Conservation (phyloP, 2,797 vertebrate species). For the Argentina silus region DNA sequence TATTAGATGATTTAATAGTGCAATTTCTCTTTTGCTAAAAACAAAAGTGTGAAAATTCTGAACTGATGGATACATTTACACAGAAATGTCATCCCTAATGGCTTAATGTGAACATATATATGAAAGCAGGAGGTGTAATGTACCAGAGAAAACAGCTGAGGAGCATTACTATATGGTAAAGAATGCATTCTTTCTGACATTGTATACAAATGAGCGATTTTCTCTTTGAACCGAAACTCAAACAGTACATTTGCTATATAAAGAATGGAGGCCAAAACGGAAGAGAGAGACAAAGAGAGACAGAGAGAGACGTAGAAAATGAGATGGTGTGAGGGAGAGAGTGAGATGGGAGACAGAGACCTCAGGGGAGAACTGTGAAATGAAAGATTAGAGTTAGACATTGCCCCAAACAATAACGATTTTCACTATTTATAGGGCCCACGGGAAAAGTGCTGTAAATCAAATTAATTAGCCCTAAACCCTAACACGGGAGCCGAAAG, state of each 20-base stretch:
- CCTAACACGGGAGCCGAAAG: slow-evolving; percentile 32
- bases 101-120: slow-evolving; percentile 3
- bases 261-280: neutral
- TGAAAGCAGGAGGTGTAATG: slow-evolving; percentile 1
- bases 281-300: neutral
- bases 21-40: slow-evolving; percentile 8
- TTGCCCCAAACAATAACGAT: slow-evolving; percentile 10
- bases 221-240: neutral
- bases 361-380: slow-evolving; percentile 1
- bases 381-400: slow-evolving; percentile 2
- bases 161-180: neutral
- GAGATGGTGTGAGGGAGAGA: slow-evolving; percentile 12
- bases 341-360: slow-evolving; percentile 7
- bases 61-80: slow-evolving; percentile 6
- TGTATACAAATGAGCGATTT: neutral
- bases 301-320: neutral
- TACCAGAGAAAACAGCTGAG: neutral
- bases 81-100: neutral
- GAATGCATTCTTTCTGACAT: neutral
- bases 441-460: slow-evolving; percentile 20
- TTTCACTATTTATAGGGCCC: slow-evolving; percentile 30
- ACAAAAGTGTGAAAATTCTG: neutral
- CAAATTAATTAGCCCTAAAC: slow-evolving; percentile 42
- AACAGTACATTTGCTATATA: neutral
- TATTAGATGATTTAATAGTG: slow-evolving; percentile 23